Evolutionary conservation across 2,113 vertebrate genomes (phyloP).

Genomic region (Recurvirostra avosetta): DNA sequence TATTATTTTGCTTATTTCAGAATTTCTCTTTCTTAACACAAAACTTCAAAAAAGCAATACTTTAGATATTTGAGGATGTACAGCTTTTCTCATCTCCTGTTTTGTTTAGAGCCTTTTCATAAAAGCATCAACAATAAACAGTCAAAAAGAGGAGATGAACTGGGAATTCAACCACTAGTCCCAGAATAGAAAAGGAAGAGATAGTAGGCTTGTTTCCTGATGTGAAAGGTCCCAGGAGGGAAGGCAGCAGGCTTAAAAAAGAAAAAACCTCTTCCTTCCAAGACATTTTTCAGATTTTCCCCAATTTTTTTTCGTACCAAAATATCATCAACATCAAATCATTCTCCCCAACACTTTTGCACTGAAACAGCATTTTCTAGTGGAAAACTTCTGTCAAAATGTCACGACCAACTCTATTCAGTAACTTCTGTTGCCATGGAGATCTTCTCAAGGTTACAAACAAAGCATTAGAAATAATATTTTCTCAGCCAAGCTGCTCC

Average conservation of each 20-base stretch:
- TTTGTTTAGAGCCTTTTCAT: constrained; percentile 1
- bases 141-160: background rate
- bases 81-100: constrained; percentile 2
- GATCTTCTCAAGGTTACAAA: constrained; percentile 23
- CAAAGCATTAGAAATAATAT: background rate
- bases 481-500: background rate
- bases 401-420: background rate
- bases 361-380: background rate
- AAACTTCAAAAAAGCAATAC: background rate
- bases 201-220: background rate
- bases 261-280: background rate
- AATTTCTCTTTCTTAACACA: background rate
- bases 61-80: background rate
- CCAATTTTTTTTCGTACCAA: background rate
- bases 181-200: constrained; percentile 16
- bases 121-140: background rate
- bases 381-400: background rate
- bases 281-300: background rate
- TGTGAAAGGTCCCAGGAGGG: background rate
- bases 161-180: background rate
- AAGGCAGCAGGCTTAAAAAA: background rate
- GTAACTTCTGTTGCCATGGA: background rate
- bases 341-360: background rate
- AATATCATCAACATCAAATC: background rate
- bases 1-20: background rate